phyloP scores from a whole-genome alignment of 2,888 invertebrate species.

The Cryptops parisi region DNA sequence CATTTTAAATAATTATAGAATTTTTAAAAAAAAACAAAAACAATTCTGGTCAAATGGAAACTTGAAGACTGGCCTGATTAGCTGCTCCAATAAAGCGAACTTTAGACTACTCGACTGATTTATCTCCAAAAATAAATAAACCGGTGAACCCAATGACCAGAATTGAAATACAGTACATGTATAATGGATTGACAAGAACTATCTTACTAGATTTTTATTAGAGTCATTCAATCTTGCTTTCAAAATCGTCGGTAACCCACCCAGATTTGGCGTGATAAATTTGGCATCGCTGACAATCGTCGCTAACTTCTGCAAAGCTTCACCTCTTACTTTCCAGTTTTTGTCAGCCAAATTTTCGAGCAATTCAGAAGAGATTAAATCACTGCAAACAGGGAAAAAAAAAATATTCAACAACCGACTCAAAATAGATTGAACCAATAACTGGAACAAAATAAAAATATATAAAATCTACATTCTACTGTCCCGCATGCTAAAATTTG shows the following conservation, averaged over 20 bases:
- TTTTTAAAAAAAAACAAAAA: too few species aligned
- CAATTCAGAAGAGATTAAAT: slow-evolving; percentile 63
- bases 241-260: slow-evolving; percentile 67
- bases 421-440: neutral
- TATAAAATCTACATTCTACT: neutral
- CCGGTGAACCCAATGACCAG: too few species aligned
- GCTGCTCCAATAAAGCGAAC: too few species aligned
- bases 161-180: too few species aligned
- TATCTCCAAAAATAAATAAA: too few species aligned
- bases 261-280: slow-evolving; percentile 65
- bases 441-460: neutral
- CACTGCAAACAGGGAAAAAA: slow-evolving; percentile 28
- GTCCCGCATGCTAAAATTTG: neutral
- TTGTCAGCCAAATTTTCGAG: slow-evolving; percentile 70
- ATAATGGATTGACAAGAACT: neutral
- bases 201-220: slow-evolving; percentile 61
- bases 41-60: too few species aligned
- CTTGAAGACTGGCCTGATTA: too few species aligned
- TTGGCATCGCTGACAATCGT: slow-evolving; percentile 57
- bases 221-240: slow-evolving; percentile 67
- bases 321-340: slow-evolving; percentile 79
- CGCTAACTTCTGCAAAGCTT: slow-evolving; percentile 56
- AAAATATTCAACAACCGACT: too few species aligned
- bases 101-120: too few species aligned
- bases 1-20: too few species aligned